Conservation (phyloP, 2,113 vertebrate genomes). For the Alethe diademata region DNA sequence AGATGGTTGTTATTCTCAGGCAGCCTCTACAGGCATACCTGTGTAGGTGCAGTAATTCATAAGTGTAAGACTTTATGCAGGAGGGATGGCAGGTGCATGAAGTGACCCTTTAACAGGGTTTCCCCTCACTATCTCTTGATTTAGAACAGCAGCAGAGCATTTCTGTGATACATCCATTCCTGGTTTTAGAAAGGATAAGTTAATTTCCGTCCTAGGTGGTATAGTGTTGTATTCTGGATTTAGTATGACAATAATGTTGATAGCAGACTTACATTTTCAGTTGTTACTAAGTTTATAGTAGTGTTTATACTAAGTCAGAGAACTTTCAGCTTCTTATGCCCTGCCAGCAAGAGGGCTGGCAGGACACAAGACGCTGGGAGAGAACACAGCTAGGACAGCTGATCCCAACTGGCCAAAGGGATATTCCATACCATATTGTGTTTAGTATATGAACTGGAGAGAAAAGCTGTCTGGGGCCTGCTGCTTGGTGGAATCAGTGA, state of each 20-base stretch:
- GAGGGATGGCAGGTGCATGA: background rate
- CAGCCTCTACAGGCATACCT: background rate
- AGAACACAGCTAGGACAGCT: background rate
- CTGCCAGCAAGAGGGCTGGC: background rate
- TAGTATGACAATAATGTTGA: background rate
- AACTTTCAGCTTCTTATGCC: background rate
- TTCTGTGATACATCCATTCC: background rate
- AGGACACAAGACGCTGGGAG: background rate
- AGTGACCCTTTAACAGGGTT: background rate
- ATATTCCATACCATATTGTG: background rate
- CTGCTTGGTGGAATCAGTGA: background rate
- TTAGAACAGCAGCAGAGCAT: background rate
- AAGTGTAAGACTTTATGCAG: background rate
- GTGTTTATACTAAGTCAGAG: background rate
- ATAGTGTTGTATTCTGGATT: background rate
- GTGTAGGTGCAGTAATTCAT: accelerated
- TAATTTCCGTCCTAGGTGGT: background rate
- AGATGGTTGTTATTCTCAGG: background rate
- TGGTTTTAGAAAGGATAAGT: background rate
- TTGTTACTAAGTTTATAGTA: background rate
- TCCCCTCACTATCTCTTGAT: background rate
- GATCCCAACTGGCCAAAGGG: background rate
- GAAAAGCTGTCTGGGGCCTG: background rate
- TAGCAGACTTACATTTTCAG: background rate
- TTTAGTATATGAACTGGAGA: background rate